phyloP scores from a whole-genome alignment of 2,888 invertebrate genomes.

The Dysmachus trigonus region DNA sequence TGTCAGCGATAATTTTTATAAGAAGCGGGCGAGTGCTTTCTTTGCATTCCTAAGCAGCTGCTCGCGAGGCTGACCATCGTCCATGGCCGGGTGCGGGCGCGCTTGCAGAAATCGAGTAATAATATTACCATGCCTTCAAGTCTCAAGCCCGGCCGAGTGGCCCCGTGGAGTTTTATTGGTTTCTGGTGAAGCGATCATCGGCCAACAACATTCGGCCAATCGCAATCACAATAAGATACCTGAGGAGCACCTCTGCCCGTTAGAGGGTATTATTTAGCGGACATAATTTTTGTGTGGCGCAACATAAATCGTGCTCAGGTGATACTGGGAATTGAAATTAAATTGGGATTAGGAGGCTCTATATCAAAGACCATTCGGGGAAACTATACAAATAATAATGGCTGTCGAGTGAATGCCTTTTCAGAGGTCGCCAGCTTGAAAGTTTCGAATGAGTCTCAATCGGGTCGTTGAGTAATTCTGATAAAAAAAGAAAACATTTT shows the following conservation, averaged over 20 bases:
- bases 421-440: background rate
- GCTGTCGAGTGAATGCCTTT: background rate
- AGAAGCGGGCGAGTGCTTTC: background rate
- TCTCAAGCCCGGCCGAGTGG: background rate
- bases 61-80: background rate
- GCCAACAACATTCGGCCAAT: background rate
- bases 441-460: background rate
- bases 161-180: background rate
- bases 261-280: background rate
- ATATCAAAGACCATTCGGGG: background rate
- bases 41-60: constrained; percentile 16
- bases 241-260: background rate
- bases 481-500: background rate
- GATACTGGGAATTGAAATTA: constrained; percentile 4
- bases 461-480: background rate
- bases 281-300: background rate
- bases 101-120: background rate
- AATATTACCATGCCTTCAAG: background rate
- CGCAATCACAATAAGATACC: background rate
- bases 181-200: background rate
- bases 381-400: background rate
- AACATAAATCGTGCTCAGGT: constrained; percentile 5
- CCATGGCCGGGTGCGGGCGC: background rate
- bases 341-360: background rate
- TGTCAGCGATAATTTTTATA: constrained; percentile 32